A percentile compares a stretch with the other conserved stretches of the same genome.
These are phyloP conservation scores for Silurus asotus DNA, from an alignment of 2,113 vertebrate species.

Conservation along the genomic window DNA sequence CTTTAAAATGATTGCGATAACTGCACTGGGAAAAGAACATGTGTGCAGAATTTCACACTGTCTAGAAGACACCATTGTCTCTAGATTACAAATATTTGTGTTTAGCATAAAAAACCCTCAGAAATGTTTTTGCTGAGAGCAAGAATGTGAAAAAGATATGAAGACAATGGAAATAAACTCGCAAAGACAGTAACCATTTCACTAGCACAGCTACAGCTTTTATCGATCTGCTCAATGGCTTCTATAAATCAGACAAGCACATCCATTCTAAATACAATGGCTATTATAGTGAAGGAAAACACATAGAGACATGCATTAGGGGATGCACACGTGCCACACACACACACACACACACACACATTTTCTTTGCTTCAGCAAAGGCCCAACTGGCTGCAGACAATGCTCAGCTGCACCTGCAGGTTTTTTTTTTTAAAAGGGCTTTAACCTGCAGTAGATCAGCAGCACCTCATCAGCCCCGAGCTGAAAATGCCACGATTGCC, in stretches of 20 bases:
- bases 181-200: slow-evolving; percentile 44
- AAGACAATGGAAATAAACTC: slow-evolving; percentile 25
- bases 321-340: not conserved
- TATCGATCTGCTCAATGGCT: slow-evolving; percentile 51
- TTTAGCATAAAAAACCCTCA: slow-evolving; percentile 18
- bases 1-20: not conserved
- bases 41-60: not conserved
- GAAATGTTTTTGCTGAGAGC: slow-evolving; percentile 15
- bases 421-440: not conserved
- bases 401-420: slow-evolving; percentile 23
- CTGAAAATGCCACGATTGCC: slow-evolving; percentile 20
- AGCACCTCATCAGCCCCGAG: not conserved
- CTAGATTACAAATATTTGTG: not conserved
- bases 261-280: slow-evolving; percentile 34
- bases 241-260: slow-evolving; percentile 52
- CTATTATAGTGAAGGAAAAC: slow-evolving; percentile 39
- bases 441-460: slow-evolving; percentile 12
- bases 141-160: slow-evolving; percentile 10
- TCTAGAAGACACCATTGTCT: not conserved
- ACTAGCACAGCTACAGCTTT: slow-evolving; percentile 42
- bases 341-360: not conserved
- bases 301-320: slow-evolving; percentile 31
- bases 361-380: not conserved
- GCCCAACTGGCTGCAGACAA: not conserved
- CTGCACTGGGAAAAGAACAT: not conserved